phyloP scores from a whole-genome alignment of 2,888 invertebrate genomes.

The Dysmachus trigonus region DNA sequence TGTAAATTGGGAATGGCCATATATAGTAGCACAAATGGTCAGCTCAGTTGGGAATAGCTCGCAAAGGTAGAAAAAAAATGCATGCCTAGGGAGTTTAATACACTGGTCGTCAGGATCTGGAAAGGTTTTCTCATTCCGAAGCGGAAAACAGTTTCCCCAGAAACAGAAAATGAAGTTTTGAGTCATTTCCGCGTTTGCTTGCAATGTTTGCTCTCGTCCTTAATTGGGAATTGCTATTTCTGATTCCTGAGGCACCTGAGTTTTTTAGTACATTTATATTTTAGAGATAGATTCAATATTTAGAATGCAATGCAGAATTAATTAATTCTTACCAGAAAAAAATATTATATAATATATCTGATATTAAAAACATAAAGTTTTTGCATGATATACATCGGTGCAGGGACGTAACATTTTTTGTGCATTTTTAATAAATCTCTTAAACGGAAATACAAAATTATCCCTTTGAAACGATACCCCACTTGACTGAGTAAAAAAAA shows the following conservation, averaged over 20 bases:
- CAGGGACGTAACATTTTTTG: too few species aligned
- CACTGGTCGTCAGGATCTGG: not conserved
- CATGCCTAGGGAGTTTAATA: not conserved
- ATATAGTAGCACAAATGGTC: not conserved
- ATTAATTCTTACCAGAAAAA: too few species aligned
- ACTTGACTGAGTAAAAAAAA: too few species aligned
- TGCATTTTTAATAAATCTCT: too few species aligned
- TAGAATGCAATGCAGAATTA: too few species aligned
- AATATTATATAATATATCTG: too few species aligned
- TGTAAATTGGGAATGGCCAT: constrained; percentile 1
- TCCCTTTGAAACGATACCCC: too few species aligned
- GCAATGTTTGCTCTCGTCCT: not conserved
- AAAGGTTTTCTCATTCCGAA: not conserved
- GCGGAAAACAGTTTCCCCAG: not conserved
- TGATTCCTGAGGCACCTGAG: not conserved
- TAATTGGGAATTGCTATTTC: not conserved
- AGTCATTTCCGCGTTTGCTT: not conserved
- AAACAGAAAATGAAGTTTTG: not conserved
- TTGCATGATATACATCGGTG: too few species aligned
- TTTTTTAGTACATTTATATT: not conserved
- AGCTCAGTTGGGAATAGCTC: not conserved
- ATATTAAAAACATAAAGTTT: too few species aligned
- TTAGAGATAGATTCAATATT: too few species aligned
- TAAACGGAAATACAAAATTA: too few species aligned
- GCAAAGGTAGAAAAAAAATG: not conserved